Conservation (phyloP, 1,140 invertebrate species). For the Lordiphosa stackelbergi region DNA sequence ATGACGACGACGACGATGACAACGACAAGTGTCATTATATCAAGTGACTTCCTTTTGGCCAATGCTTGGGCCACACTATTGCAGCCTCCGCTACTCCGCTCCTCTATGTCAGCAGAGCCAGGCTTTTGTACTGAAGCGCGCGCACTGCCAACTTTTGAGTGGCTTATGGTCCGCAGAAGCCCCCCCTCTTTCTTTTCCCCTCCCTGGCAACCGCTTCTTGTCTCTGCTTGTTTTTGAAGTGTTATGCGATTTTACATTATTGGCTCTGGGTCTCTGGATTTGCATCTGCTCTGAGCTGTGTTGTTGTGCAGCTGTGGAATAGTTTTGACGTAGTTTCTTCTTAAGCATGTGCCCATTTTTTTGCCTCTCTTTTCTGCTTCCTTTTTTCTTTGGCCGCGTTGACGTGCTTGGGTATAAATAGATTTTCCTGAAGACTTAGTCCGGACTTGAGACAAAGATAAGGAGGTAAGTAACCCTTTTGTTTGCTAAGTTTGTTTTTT, state of each 20-base stretch:
- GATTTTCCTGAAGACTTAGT: slow-evolving; percentile 15
- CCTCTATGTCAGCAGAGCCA: slow-evolving; percentile 30
- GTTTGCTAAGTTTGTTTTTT: no score
- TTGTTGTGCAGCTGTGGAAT: slow-evolving; percentile 25
- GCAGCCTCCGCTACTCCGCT: slow-evolving; percentile 11
- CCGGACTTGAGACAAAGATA: no score
- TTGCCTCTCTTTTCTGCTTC: slow-evolving; percentile 14
- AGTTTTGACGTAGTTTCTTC: slow-evolving; percentile 44
- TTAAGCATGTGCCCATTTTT: slow-evolving; percentile 38
- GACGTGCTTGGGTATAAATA: slow-evolving; percentile 37
- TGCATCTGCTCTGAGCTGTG: background rate
- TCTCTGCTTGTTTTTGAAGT: slow-evolving; percentile 52
- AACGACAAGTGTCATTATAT: slow-evolving; percentile 71
- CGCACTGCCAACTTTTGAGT: slow-evolving; percentile 62
- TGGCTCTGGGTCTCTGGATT: slow-evolving; percentile 48
- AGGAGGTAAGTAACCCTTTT: no score
- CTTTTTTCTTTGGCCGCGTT: slow-evolving; percentile 11
- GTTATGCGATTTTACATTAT: slow-evolving; percentile 72
- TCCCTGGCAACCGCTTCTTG: background rate
- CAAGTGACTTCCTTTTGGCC: slow-evolving; percentile 67
- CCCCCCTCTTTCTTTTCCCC: slow-evolving; percentile 2
- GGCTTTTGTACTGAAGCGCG: slow-evolving; percentile 32
- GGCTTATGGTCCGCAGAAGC: slow-evolving; percentile 44
- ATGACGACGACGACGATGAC: slow-evolving; percentile 22
- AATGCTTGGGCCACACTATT: slow-evolving; percentile 30